A percentile compares a stretch with the other conserved stretches of the same genome.
Conservation (phyloP, 2,797 vertebrate genomes). For the Sebastes hubbsi region DNA sequence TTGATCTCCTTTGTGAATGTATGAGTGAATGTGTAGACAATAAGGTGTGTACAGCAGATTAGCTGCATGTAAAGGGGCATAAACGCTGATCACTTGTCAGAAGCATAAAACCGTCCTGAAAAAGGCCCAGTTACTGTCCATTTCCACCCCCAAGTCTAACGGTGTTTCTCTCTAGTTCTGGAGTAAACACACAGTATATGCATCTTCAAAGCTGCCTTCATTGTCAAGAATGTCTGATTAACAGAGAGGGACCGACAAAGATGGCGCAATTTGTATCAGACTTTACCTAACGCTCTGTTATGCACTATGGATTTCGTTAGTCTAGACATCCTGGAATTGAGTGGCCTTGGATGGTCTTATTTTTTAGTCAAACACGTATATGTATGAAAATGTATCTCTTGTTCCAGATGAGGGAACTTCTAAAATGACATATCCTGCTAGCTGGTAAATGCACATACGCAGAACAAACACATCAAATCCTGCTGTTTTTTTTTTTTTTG, state of each 20-base stretch:
- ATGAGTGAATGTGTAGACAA: constrained; percentile 67
- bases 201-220: constrained; percentile 74
- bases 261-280: constrained; percentile 25
- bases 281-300: constrained; percentile 56
- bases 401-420: constrained; percentile 31
- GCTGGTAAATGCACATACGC: constrained; percentile 49
- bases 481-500: not conserved
- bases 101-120: constrained; percentile 29
- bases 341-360: constrained; percentile 77
- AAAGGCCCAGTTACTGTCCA: constrained; percentile 24
- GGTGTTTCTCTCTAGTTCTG: constrained; percentile 30
- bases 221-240: constrained; percentile 69
- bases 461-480: constrained; percentile 18
- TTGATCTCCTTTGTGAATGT: constrained; percentile 80
- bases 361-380: constrained; percentile 54
- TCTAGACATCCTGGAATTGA: constrained; percentile 74
- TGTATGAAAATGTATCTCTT: constrained; percentile 46
- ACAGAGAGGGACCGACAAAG: constrained; percentile 37
- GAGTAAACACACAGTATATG: constrained; percentile 52
- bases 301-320: constrained; percentile 77
- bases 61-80: constrained; percentile 40
- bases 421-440: constrained; percentile 31
- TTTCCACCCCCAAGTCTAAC: constrained; percentile 32
- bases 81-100: constrained; percentile 35
- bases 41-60: constrained; percentile 37